Evolutionary conservation across 92 coral and sea anemone genomes (phyloP), one percentile per base, ranked within the genome.

Genomic region (Zoanthus solanderi): DNA sequence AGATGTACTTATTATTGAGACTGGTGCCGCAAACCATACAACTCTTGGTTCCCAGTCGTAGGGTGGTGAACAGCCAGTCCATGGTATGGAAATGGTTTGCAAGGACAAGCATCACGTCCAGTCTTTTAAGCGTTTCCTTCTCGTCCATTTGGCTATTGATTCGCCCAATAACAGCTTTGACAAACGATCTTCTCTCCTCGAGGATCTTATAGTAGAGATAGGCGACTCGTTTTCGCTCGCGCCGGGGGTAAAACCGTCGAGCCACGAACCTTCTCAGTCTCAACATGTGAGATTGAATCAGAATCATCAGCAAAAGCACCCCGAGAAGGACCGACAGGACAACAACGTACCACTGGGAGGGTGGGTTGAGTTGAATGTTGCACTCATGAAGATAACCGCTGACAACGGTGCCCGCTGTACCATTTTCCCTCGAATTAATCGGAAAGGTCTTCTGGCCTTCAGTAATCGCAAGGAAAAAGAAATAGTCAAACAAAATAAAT

Each of bases 221-320:
- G 46, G 98, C 96, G 46, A 95, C 90, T 42, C 99, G 96, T 71
- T 97, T 96, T 77, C 95, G 92, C 69, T 97, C 99, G 11, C 99
- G 91, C n/a, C 94, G 91, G 44, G 89, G 86, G 92, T 97, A 97
- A 84, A 97, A 89, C 54, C 92, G 93, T 18, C 97, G 92, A 46
- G 98, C 87, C 42, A 95, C 93, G 87, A 86, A 88, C 86, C 98
- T 94, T 75, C 96, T 90, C 52, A 97, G 89, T 16, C 99, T 93
- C 31, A 92, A 84, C 44, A 95, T 87, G 78, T 95, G 93, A 0
- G 98, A 91, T 80, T 97, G 98, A 16, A 95, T 78, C n/a, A 93
- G 47, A 66, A 97, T 97, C 79, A 94, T 86, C 37, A 97, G 78
- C 56, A 97, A 89, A 7, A 97, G 89, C 30, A 92, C 42, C 42